Conservation (phyloP, 2,113 vertebrate genomes). For the Pygoscelis adeliae region DNA sequence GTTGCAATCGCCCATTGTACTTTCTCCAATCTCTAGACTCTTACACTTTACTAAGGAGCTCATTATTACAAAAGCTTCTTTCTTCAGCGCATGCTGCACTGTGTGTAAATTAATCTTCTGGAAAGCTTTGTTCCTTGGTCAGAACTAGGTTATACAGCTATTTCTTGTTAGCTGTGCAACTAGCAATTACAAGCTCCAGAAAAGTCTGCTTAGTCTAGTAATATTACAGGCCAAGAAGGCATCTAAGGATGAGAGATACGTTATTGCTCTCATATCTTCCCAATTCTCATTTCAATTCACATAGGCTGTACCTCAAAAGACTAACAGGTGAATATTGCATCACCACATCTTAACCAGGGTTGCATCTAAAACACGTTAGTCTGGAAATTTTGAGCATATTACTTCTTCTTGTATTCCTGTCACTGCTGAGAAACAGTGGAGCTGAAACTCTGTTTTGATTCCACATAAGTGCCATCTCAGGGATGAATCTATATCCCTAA, state of each 20-base stretch:
- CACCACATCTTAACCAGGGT: background rate
- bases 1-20: background rate
- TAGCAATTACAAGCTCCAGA: background rate
- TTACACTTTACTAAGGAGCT: background rate
- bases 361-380: background rate
- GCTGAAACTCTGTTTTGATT: background rate
- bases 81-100: background rate
- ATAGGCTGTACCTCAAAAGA: background rate
- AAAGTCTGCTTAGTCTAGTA: background rate
- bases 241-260: background rate
- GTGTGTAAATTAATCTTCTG: background rate
- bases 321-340: background rate
- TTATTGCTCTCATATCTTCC: background rate
- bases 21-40: background rate
- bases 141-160: background rate
- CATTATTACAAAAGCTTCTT: conserved; percentile 27
- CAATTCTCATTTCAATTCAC: background rate
- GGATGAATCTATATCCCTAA: background rate
- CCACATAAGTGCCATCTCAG: background rate
- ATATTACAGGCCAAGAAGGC: background rate
- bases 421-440: background rate
- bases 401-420: background rate
- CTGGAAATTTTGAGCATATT: background rate
- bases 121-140: background rate
- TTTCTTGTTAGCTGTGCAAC: background rate